phyloP scores from a whole-genome alignment of 2,797 vertebrate genomes.

The Bradypodion ventrale region DNA sequence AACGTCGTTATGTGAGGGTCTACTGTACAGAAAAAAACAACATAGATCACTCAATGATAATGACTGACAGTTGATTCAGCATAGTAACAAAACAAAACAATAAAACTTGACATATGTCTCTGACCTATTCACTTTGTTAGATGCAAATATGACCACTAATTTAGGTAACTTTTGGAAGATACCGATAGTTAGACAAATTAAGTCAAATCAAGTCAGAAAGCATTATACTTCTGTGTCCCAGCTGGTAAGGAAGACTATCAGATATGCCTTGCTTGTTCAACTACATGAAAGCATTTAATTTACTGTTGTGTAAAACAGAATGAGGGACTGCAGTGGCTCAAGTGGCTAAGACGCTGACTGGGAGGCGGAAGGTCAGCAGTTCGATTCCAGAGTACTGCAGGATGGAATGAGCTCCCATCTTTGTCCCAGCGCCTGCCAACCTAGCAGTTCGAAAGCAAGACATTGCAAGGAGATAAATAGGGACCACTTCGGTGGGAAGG shows the following conservation, averaged over 20 bases:
- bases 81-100: background rate
- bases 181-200: background rate
- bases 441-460: too few relatives aligned
- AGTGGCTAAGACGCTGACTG: too few relatives aligned
- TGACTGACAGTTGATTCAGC: background rate
- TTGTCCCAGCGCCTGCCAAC: too few relatives aligned
- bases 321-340: too few relatives aligned
- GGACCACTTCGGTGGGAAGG: too few relatives aligned
- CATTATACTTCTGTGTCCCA: background rate
- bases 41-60: background rate
- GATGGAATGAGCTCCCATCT: too few relatives aligned
- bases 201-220: background rate
- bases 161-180: background rate
- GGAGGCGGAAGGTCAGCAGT: too few relatives aligned
- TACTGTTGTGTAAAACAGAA: background rate
- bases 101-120: background rate
- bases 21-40: too few relatives aligned
- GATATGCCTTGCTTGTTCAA: background rate
- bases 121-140: background rate
- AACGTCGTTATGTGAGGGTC: too few relatives aligned
- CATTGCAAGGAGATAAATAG: too few relatives aligned
- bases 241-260: background rate
- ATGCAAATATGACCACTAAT: background rate
- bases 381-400: too few relatives aligned
- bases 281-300: background rate